phyloP scores from a whole-genome alignment of 1,140 invertebrate genomes.

The Macrosteles quadrilineatus region DNA sequence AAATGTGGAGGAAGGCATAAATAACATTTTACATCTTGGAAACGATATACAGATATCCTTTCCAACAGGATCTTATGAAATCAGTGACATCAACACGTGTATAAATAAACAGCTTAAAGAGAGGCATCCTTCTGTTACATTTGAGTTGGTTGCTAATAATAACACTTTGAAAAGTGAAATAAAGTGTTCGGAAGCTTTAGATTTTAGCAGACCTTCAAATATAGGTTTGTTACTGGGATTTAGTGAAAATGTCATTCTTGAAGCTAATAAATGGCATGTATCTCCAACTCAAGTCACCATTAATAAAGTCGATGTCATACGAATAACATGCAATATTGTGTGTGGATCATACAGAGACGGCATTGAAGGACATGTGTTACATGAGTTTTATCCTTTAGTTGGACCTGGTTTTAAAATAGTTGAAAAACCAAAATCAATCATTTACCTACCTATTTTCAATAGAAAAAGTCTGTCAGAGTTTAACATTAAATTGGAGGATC shows the following conservation, averaged over 20 bases:
- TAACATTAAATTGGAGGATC: conserved; percentile 38
- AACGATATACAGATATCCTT: not conserved
- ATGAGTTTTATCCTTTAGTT: conserved; percentile 45
- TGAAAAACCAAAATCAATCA: conserved; percentile 38
- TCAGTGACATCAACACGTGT: not conserved
- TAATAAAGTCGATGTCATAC: conserved; percentile 23
- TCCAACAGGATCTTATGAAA: conserved; percentile 29
- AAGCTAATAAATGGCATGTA: not conserved
- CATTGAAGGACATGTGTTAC: conserved; percentile 42
- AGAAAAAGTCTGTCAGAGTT: conserved; percentile 17
- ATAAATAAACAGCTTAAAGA: not conserved
- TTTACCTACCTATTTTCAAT: conserved; percentile 37
- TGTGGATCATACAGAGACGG: conserved; percentile 44
- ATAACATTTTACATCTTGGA: conserved; percentile 4
- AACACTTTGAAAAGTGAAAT: conserved; percentile 25
- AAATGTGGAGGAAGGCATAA: conserved; percentile 19
- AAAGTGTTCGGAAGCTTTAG: not conserved
- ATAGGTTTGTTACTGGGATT: not conserved
- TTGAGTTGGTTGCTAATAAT: not conserved
- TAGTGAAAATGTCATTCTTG: not conserved
- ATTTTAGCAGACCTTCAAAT: not conserved
- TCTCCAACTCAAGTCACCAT: conserved; percentile 29
- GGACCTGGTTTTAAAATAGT: conserved; percentile 44
- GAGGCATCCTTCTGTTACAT: not conserved
- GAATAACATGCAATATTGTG: conserved; percentile 33